A percentile compares a stretch with the other conserved stretches of the same genome.
phyloP scores from a whole-genome alignment of 2,888 invertebrate genomes.

The Rhodophaea formosa region DNA sequence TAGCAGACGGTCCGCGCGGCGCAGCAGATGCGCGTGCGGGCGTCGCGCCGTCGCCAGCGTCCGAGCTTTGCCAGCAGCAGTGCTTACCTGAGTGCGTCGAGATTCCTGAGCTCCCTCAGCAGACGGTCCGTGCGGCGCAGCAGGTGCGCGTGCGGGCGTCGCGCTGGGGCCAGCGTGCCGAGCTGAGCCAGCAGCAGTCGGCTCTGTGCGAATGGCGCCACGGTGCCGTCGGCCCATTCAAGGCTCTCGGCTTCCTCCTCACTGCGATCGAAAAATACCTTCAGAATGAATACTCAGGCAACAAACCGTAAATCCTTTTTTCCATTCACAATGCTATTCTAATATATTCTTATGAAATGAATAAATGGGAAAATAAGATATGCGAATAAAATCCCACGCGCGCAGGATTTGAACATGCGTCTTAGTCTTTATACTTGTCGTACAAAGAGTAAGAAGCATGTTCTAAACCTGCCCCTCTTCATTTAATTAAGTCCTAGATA shows the following conservation, averaged over 20 bases:
- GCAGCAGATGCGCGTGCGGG: slow-evolving; percentile 90
- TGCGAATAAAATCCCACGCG: no score
- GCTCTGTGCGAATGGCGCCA: slow-evolving; percentile 90
- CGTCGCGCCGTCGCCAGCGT: slow-evolving; percentile 94
- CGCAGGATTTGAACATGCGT: no score
- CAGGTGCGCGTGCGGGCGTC: slow-evolving; percentile 91
- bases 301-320: no score
- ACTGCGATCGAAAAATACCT: slow-evolving; percentile 32
- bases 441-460: no score
- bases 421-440: no score
- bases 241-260: slow-evolving; percentile 54
- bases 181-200: slow-evolving; percentile 94
- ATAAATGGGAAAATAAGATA: no score
- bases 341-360: no score
- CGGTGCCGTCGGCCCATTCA: slow-evolving; percentile 31
- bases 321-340: no score
- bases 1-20: slow-evolving; percentile 92
- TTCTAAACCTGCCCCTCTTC: no score
- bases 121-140: slow-evolving; percentile 93
- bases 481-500: no score
- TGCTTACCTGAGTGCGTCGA: slow-evolving; percentile 90
- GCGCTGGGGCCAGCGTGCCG: slow-evolving; percentile 94
- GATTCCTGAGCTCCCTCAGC: slow-evolving; percentile 93
- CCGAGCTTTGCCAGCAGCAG: slow-evolving; percentile 83
- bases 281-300: no score